These are phyloP conservation scores for Agelas oroides DNA, from an alignment of 37 sponge, comb jelly and placozoan species.

Conservation along the genomic window DNA sequence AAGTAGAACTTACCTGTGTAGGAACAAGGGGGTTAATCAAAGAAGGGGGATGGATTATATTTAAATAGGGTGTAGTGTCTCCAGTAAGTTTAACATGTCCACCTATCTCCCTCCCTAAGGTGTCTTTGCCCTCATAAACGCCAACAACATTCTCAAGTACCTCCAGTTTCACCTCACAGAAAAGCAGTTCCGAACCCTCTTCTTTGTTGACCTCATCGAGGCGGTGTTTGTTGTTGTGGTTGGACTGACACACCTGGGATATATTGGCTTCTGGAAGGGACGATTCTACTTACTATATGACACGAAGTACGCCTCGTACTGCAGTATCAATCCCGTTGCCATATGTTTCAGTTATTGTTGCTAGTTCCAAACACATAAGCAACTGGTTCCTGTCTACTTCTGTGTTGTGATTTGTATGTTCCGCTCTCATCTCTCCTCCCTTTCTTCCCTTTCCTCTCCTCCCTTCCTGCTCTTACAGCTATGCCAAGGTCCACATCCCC, in stretches of 20 bases:
- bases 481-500: conserved; percentile 99
- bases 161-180: conserved; percentile 67
- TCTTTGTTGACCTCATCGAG: conserved; percentile 59
- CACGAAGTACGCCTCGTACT: conserved; percentile 83
- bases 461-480: conserved; percentile 55
- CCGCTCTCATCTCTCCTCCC: background rate
- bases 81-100: no score
- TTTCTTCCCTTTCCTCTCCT: background rate
- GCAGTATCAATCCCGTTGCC: no score
- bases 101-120: background rate
- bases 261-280: conserved; percentile 98
- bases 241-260: conserved; percentile 89
- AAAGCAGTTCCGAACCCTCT: conserved; percentile 73
- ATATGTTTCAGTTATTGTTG: no score
- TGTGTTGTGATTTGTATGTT: no score
- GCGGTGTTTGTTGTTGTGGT: conserved; percentile 89
- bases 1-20: no score
- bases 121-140: conserved; percentile 68
- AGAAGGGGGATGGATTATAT: no score
- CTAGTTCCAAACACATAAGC: no score
- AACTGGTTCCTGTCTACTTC: no score
- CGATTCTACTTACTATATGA: conserved; percentile 99
- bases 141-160: conserved; percentile 76
- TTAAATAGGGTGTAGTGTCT: no score
- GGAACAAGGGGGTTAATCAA: no score